These are phyloP conservation scores for Hafferia zeledoni DNA, from an alignment of 2,797 vertebrate species.

Conservation along the genomic window DNA sequence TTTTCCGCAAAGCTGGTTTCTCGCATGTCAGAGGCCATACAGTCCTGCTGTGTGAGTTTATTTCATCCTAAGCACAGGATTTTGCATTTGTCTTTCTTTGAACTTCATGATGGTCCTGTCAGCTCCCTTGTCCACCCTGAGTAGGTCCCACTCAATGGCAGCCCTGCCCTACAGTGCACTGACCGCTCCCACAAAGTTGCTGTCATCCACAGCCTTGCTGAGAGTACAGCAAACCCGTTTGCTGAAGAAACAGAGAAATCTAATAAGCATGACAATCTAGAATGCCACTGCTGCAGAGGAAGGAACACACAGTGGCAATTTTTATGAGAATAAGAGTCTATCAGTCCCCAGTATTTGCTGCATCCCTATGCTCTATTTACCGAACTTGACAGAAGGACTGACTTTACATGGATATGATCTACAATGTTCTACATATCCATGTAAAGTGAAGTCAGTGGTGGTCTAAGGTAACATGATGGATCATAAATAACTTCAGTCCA, in stretches of 20 bases:
- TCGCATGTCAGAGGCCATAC: not conserved
- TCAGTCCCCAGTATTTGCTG: not conserved
- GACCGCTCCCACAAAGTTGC: not conserved
- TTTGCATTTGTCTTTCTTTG: not conserved
- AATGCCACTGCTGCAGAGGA: not conserved
- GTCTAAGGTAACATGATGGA: constrained; percentile 1
- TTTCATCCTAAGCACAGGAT: not conserved
- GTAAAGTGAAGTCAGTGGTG: not conserved
- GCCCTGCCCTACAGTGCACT: not conserved
- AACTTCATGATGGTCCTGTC: not conserved
- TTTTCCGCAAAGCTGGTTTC: not conserved
- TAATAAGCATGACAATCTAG: not conserved
- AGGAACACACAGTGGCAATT: not conserved
- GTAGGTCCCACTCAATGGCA: not conserved
- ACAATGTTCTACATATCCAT: not conserved
- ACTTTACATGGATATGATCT: not conserved
- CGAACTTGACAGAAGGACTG: not conserved
- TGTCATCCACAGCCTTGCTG: not conserved
- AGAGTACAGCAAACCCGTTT: not conserved
- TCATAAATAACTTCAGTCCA: not conserved
- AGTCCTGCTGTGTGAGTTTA: not conserved
- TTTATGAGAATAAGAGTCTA: not conserved
- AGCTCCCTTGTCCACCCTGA: not conserved
- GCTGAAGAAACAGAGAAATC: not conserved
- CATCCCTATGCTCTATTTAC: not conserved